Base-by-base conservation (phyloP, 2,113 vertebrate genomes). In the Falcunculus frontatus region DNA sequence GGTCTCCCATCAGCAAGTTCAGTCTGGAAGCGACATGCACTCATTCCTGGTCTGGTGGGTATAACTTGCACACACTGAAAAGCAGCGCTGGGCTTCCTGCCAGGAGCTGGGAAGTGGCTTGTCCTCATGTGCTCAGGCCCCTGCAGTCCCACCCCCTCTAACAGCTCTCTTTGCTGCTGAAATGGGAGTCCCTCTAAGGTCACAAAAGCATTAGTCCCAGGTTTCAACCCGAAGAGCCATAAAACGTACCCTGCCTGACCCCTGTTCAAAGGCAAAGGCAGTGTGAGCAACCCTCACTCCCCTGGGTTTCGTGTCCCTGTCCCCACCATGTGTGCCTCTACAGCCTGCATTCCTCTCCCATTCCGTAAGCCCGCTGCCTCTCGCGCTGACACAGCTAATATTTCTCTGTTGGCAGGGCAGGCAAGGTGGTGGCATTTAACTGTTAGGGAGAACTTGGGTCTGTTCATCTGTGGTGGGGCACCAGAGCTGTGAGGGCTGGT, bases 271-370 rank as follows among this genome's bases (percentile, higher is more conserved):
- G 59, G 59, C 77, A 82, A 52, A 64, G 32, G 69, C 52, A 33
- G 49, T 0, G 1, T 11, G 30, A 86, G 60, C 63, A 35, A 3
- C 56, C 20, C 1, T 3, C 2, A 0, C 52, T 79, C 84, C 68
- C 68, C 37, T 32, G 64, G 53, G 62, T 72, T 91, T 84, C 0
- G 0, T 46, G 80, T 88, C 62, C 49, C 65, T 73, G 73, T 95
- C 93, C 76, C 84, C 33, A 25, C 15, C 0, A 4, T 1, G 4
- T 65, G 90, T 91, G 94, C 84, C 91, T 77, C 82, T 90, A 93
- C 87, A 63, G 85, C 95, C 90, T 94, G 86, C 86, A 92, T 97
- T 97, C 96, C 90, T 95, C 83, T 90, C 80, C 1, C 7, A 26
- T 86, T 93, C 27, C 0, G 62, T 90, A 92, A 96, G 88, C 83